phyloP scores from a whole-genome alignment of 2,113 vertebrate genomes.

The Chunga burmeisteri region DNA sequence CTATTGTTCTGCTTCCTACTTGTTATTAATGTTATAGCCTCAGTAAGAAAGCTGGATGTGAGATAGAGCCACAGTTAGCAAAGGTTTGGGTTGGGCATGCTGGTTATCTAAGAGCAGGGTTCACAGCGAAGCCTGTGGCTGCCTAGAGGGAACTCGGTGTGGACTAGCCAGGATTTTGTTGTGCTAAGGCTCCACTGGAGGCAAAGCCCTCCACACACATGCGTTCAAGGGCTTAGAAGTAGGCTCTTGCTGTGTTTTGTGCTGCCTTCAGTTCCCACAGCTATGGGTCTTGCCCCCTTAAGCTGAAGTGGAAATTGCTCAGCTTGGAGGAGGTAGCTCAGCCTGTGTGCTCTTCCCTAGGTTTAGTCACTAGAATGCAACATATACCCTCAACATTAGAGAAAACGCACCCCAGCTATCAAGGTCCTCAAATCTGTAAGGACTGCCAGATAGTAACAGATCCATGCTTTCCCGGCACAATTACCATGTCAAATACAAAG shows the following conservation, averaged over 20 bases:
- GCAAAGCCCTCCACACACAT: not conserved
- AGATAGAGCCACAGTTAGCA: not conserved
- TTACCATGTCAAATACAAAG: not conserved
- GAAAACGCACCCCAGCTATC: not conserved
- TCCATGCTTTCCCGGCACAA: not conserved
- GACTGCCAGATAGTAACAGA: not conserved
- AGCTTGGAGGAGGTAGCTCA: not conserved
- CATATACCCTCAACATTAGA: not conserved
- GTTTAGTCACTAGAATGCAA: not conserved
- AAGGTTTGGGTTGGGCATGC: not conserved
- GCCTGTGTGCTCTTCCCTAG: not conserved
- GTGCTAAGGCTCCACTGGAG: not conserved
- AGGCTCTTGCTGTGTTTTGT: not conserved
- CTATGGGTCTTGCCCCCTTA: fast-evolving
- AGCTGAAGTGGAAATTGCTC: not conserved
- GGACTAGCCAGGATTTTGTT: not conserved
- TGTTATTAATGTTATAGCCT: not conserved
- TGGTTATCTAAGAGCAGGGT: not conserved
- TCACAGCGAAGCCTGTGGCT: not conserved
- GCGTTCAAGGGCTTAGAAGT: not conserved
- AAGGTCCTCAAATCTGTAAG: not conserved
- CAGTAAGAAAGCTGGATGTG: not conserved
- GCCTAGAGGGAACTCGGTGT: fast-evolving
- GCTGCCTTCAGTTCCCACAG: not conserved
- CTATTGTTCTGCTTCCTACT: not conserved